Conservation (phyloP, 2,888 invertebrate genomes). For the Spicauda simplicius region DNA sequence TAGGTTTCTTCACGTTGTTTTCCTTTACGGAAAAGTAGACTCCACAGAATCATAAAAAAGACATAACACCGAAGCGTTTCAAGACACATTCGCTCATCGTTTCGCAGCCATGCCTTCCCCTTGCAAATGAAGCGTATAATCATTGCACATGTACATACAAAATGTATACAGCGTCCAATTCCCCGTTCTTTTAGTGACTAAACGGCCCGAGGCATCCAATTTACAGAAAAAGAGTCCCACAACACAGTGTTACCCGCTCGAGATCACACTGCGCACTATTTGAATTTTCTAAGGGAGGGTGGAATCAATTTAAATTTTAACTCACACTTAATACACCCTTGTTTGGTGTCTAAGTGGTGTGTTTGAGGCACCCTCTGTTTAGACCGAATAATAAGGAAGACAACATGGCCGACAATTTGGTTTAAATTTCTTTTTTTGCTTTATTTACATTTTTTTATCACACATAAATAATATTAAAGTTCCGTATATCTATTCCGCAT, state of each 20-base stretch:
- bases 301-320: conserved; percentile 85
- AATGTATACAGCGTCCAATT: conserved; percentile 49
- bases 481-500: too few relatives aligned
- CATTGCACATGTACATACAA: conserved; percentile 54
- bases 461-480: background rate
- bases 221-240: conserved; percentile 82
- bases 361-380: conserved; percentile 82
- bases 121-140: conserved; percentile 72
- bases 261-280: conserved; percentile 83
- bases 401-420: conserved; percentile 64
- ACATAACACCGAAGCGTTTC: background rate
- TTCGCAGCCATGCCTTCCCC: conserved; percentile 45
- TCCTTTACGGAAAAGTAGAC: too few relatives aligned
- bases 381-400: conserved; percentile 79
- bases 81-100: conserved; percentile 8
- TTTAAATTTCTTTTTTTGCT: conserved; percentile 35
- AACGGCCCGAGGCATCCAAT: conserved; percentile 81
- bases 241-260: conserved; percentile 75
- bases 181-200: conserved; percentile 69
- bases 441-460: background rate
- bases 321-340: conserved; percentile 85
- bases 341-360: conserved; percentile 85
- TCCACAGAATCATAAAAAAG: too few relatives aligned
- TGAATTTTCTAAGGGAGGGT: conserved; percentile 75
- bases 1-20: too few relatives aligned